Evolutionary conservation across 2,797 vertebrate species (phyloP).

Genomic region (Sebastolobus altivelis): DNA sequence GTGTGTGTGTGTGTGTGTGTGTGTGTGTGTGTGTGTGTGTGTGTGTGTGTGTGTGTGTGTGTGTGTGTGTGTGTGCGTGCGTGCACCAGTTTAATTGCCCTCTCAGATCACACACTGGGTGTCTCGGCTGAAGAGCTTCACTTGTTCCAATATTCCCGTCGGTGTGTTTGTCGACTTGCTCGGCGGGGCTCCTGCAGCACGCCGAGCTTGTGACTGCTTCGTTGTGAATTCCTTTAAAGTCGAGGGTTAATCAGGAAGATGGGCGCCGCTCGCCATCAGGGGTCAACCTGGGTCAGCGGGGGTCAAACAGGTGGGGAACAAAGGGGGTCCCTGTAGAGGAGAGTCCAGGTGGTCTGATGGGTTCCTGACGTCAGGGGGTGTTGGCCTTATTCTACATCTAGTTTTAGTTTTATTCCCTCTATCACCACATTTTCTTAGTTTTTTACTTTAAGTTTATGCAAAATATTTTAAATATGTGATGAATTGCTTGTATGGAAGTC

Average conservation of each 20-base stretch:
- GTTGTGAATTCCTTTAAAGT: conserved; percentile 38
- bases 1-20: conserved; percentile 3
- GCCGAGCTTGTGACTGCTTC: background rate
- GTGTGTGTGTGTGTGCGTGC: background rate
- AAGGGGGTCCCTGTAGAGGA: conserved; percentile 24
- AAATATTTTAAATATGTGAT: too few relatives aligned
- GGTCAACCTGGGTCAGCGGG: conserved; percentile 31
- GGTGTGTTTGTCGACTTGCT: too few relatives aligned
- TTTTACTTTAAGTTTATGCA: background rate
- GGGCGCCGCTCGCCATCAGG: background rate
- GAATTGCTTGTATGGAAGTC: too few relatives aligned
- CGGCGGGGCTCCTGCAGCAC: conserved; percentile 37
- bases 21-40: conserved; percentile 7
- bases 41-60: conserved; percentile 6
- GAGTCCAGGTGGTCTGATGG: conserved; percentile 46
- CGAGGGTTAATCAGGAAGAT: conserved; percentile 27
- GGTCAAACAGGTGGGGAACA: conserved; percentile 49
- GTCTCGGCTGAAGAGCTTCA: conserved; percentile 17
- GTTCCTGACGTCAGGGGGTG: too few relatives aligned
- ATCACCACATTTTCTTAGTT: background rate
- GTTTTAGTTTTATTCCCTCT: too few relatives aligned
- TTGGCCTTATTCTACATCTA: too few relatives aligned
- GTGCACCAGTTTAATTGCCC: too few relatives aligned
- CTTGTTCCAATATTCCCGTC: background rate
- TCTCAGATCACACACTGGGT: background rate